Conservation (phyloP, 2,113 vertebrate species). For the Colossoma macropomum region DNA sequence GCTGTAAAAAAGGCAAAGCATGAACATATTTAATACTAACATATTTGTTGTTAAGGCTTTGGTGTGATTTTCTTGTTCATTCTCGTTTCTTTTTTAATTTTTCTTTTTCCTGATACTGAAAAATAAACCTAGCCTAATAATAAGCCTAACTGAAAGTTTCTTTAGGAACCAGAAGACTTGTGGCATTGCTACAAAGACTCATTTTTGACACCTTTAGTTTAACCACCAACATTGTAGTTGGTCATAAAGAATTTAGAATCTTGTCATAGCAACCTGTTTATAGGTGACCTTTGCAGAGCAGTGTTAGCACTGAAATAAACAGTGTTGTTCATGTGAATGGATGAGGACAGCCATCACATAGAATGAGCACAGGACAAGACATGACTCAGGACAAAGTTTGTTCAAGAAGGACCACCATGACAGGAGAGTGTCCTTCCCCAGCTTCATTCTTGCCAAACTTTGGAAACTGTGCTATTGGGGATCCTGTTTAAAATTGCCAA, state of each 20-base stretch:
- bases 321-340: not conserved
- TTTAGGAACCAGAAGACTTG: too few relatives aligned
- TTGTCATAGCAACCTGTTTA: not conserved
- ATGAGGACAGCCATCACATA: not conserved
- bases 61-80: too few relatives aligned
- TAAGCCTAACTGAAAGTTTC: too few relatives aligned
- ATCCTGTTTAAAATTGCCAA: conserved; percentile 51
- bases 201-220: too few relatives aligned
- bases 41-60: too few relatives aligned
- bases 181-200: too few relatives aligned
- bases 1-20: too few relatives aligned
- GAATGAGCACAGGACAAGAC: not conserved
- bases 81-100: too few relatives aligned
- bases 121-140: too few relatives aligned
- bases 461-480: conserved; percentile 32
- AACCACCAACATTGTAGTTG: not conserved
- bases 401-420: not conserved
- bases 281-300: not conserved
- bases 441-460: not conserved
- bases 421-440: not conserved
- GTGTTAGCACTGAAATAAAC: too few relatives aligned
- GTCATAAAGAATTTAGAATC: not conserved
- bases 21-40: too few relatives aligned
- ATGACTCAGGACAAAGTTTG: not conserved
- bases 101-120: too few relatives aligned